phyloP scores from a whole-genome alignment of 2,797 vertebrate species.

The Hyperoplus lanceolatus region DNA sequence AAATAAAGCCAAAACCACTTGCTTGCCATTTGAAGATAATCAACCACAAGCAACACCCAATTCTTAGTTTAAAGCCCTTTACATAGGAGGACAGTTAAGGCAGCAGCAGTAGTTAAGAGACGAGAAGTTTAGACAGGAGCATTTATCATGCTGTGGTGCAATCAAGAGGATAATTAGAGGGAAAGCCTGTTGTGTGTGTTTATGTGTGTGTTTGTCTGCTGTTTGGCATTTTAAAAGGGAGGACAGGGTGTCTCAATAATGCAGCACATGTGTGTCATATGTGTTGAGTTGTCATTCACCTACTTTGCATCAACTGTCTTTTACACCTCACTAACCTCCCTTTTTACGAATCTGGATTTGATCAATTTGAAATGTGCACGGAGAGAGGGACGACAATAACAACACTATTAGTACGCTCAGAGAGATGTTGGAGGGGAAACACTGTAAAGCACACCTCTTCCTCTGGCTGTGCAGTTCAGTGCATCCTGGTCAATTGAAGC shows the following conservation, averaged over 20 bases:
- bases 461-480: conserved; percentile 10
- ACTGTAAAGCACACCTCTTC: conserved; percentile 12
- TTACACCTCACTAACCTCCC: neutral
- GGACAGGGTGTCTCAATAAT: conserved; percentile 17
- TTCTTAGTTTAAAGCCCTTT: conserved; percentile 7
- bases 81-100: conserved; percentile 21
- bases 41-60: neutral
- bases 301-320: neutral
- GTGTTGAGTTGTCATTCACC: neutral
- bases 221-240: conserved; percentile 15
- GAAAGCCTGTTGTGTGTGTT: conserved; percentile 53
- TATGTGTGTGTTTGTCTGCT: conserved; percentile 17
- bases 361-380: neutral
- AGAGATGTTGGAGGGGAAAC: neutral
- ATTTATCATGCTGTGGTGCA: conserved; percentile 63
- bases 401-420: neutral
- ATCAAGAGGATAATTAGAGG: conserved; percentile 56
- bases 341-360: neutral
- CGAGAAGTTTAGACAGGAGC: conserved; percentile 44
- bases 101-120: conserved; percentile 21
- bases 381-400: conserved; percentile 9
- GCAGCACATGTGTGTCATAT: neutral
- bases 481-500: conserved; percentile 49
- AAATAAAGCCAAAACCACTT: neutral
- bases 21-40: conserved; percentile 10